phyloP scores from a whole-genome alignment of 2,113 vertebrate species.

The Sprattus sprattus region DNA sequence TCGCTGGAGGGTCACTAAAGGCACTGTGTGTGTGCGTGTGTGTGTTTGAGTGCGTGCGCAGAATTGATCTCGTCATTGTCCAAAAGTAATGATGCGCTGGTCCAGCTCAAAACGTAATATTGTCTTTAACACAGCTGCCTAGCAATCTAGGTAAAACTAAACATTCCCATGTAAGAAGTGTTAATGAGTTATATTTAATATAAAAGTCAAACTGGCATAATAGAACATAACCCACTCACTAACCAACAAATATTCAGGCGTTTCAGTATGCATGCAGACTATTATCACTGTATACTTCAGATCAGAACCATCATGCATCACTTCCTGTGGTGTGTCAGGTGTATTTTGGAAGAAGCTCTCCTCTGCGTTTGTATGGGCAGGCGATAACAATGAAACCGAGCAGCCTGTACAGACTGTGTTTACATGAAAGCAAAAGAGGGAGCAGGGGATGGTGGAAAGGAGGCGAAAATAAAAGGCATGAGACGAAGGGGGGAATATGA shows the following conservation, averaged over 20 bases:
- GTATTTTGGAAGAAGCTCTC: neutral
- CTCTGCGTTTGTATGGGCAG: neutral
- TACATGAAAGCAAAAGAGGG: neutral
- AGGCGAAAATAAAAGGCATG: neutral
- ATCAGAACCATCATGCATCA: neutral
- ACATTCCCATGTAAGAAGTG: neutral
- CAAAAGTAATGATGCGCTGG: neutral
- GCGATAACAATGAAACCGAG: too few relatives aligned
- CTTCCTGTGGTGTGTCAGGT: too few relatives aligned
- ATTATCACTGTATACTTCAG: neutral
- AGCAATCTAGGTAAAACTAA: neutral
- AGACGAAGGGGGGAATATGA: neutral
- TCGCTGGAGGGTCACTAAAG: too few relatives aligned
- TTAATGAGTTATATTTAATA: neutral
- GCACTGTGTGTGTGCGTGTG: neutral
- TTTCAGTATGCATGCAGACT: too few relatives aligned
- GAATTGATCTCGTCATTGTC: neutral
- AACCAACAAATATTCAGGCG: neutral
- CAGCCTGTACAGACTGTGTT: neutral
- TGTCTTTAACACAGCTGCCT: neutral
- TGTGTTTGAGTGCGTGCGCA: neutral
- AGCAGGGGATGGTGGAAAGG: neutral
- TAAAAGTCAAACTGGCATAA: too few relatives aligned
- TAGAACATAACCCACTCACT: neutral
- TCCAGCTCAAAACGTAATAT: neutral